Evolutionary conservation across 2,888 invertebrate species (phyloP).

Genomic region (Synergus umbraculus): DNA sequence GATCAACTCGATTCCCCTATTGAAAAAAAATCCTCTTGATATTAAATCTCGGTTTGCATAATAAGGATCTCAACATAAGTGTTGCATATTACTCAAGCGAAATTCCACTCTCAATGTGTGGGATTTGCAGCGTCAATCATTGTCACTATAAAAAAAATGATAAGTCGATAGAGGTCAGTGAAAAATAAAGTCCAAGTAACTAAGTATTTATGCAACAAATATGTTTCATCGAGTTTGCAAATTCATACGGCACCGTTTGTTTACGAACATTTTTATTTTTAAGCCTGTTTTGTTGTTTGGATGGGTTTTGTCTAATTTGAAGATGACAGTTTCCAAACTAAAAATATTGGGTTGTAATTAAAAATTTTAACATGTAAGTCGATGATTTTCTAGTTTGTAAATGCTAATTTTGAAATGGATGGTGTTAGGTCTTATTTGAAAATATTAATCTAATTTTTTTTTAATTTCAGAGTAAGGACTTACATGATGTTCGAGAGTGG

Average conservation of each 20-base stretch:
- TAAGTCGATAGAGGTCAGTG: not conserved
- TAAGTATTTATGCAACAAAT: conserved; percentile 15
- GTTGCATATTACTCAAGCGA: conserved; percentile 24
- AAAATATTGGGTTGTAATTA: not conserved
- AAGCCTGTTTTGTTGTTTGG: not conserved
- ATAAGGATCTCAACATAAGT: conserved; percentile 5
- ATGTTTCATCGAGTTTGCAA: not conserved
- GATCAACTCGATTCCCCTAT: not conserved
- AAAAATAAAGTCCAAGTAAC: not conserved
- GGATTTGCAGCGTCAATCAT: not conserved
- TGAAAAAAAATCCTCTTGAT: not conserved
- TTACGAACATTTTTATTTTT: not conserved
- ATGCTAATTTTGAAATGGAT: not conserved
- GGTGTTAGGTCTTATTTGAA: not conserved
- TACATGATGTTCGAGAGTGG: conserved; percentile 73
- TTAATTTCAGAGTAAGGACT: conserved; percentile 55
- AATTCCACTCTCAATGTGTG: conserved; percentile 11
- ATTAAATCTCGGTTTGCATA: conserved; percentile 23
- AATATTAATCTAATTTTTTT: not conserved
- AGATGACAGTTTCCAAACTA: not conserved
- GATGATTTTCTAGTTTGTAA: not conserved
- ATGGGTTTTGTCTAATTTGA: not conserved
- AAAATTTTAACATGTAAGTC: too few species aligned
- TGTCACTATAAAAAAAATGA: conserved; percentile 1
- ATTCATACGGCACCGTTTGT: not conserved